These are phyloP conservation scores for Murina feae DNA, from an alignment of 2,113 vertebrate genomes.

Conservation along the genomic window DNA sequence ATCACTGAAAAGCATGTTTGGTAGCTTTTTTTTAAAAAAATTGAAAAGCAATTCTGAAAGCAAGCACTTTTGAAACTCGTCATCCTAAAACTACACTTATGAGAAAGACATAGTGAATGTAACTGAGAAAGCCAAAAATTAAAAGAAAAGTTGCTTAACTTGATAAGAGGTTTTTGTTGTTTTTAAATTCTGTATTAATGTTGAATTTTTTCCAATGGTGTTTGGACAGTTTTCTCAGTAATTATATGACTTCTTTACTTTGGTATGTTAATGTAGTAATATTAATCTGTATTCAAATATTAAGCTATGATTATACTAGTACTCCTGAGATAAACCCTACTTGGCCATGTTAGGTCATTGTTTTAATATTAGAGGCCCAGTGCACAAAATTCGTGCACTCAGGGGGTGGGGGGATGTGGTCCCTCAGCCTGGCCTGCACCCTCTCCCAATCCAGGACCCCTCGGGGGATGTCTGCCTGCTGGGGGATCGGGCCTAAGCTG, in stretches of 20 bases:
- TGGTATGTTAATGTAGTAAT: not conserved
- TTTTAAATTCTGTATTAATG: not conserved
- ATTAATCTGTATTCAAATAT: not conserved
- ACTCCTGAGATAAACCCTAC: not conserved
- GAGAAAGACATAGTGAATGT: not conserved
- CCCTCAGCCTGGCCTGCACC: too few species aligned
- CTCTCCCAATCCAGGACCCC: too few species aligned
- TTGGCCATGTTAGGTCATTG: not conserved
- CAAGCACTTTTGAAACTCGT: not conserved
- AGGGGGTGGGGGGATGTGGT: too few species aligned
- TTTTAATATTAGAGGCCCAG: too few species aligned
- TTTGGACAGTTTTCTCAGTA: not conserved
- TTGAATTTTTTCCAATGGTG: not conserved
- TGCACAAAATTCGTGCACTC: too few species aligned
- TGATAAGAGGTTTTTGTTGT: not conserved
- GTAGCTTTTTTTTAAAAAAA: not conserved
- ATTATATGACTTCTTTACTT: not conserved
- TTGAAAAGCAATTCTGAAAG: constrained; percentile 28
- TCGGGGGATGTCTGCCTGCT: too few species aligned
- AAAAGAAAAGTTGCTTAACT: not conserved
- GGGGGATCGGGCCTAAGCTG: too few species aligned
- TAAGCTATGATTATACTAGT: not conserved
- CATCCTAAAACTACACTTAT: not conserved
- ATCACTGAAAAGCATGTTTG: not conserved
- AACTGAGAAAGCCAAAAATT: not conserved